These are phyloP conservation scores for Drosophila tsacasi DNA, from an alignment of 1,140 invertebrate genomes.

Conservation along the genomic window DNA sequence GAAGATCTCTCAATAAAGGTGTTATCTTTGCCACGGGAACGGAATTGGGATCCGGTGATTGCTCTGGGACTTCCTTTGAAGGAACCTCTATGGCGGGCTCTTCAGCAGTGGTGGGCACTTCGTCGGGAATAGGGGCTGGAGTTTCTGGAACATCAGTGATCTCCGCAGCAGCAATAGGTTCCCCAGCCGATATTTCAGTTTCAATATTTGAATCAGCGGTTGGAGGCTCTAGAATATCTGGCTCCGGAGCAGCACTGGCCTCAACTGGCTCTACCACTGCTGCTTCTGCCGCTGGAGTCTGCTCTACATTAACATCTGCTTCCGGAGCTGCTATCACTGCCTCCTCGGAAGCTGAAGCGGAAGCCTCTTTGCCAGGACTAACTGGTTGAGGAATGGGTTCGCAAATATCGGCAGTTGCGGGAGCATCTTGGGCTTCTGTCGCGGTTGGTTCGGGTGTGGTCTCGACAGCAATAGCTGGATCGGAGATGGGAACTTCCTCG, in stretches of 20 bases:
- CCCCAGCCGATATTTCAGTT: neutral
- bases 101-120: neutral
- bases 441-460: neutral
- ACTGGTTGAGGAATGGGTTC: neutral
- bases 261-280: neutral
- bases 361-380: neutral
- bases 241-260: neutral
- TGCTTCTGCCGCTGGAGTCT: neutral
- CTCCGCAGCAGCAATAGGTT: neutral
- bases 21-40: slow-evolving; percentile 64
- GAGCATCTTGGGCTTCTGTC: neutral
- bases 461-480: neutral
- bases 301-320: neutral
- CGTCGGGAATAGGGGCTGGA: neutral
- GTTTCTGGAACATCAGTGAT: neutral
- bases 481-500: neutral
- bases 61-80: neutral
- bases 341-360: neutral
- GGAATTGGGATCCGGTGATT: slow-evolving; percentile 14
- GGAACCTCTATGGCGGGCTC: neutral
- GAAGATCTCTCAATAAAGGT: slow-evolving; percentile 55
- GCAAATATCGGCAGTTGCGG: neutral
- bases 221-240: neutral
- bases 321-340: neutral
- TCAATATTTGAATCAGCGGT: neutral